Conservation (phyloP, 2,113 vertebrate genomes). For the Hemiprocne comata region DNA sequence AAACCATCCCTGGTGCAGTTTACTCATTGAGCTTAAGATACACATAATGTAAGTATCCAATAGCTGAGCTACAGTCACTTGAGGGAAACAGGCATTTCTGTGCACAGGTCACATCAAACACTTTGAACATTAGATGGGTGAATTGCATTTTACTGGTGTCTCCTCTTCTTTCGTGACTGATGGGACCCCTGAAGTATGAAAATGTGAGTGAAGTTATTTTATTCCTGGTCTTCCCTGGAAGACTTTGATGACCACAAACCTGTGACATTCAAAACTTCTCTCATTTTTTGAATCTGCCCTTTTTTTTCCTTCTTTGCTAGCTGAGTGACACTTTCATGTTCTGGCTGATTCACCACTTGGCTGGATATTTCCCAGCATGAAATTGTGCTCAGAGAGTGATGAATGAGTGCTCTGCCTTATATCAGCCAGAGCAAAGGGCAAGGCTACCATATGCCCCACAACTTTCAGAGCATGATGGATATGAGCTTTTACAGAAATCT, state of each 20-base stretch:
- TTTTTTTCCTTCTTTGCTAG: not conserved
- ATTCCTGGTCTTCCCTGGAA: not conserved
- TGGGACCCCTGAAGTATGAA: not conserved
- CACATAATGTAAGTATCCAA: rapidly evolving
- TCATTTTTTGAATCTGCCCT: not conserved
- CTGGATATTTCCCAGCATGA: constrained; percentile 38
- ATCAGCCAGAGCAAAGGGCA: constrained; percentile 29
- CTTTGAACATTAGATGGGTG: not conserved
- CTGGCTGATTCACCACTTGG: constrained; percentile 36
- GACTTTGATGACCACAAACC: not conserved
- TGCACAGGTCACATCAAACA: not conserved
- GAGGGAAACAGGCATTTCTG: not conserved
- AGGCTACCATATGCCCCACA: not conserved
- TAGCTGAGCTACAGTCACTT: not conserved
- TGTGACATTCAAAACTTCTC: not conserved
- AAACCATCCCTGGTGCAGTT: not conserved
- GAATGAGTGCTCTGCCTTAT: constrained; percentile 29
- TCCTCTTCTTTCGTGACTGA: not conserved
- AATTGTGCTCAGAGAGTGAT: not conserved
- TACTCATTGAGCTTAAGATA: not conserved
- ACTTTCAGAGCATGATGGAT: not conserved
- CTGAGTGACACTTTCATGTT: not conserved
- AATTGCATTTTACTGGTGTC: not conserved
- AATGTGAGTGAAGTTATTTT: not conserved
- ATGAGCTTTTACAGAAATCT: constrained; percentile 21